Conservation (phyloP, 2,888 invertebrate species). For the Oxytorus armatus region DNA sequence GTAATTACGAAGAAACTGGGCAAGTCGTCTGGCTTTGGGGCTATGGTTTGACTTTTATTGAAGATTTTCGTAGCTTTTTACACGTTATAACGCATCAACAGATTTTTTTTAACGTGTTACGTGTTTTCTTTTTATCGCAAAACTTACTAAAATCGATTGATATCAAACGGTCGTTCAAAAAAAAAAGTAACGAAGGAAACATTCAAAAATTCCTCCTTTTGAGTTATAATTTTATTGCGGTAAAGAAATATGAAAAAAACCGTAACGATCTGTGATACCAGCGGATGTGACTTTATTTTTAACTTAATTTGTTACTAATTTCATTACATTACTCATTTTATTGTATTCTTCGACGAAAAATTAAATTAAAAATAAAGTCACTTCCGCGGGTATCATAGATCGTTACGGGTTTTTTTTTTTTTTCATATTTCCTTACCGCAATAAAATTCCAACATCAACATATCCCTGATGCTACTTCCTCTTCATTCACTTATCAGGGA, state of each 20-base stretch:
- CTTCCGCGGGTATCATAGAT: constrained; percentile 1
- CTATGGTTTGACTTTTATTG: constrained; percentile 24
- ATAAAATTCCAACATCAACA: constrained; percentile 33
- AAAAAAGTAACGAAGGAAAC: neutral
- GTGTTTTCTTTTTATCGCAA: neutral
- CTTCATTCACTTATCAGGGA: constrained; percentile 55
- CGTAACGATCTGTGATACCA: no score
- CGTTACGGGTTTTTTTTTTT: neutral
- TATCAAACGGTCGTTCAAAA: no score
- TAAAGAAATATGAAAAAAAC: no score
- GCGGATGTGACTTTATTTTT: no score
- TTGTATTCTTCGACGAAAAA: no score
- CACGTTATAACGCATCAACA: neutral
- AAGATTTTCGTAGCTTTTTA: constrained; percentile 8
- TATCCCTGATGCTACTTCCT: constrained; percentile 18
- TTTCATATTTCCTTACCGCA: constrained; percentile 2
- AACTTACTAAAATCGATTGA: no score
- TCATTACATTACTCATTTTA: no score
- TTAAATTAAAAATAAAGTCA: neutral
- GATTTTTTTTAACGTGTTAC: neutral
- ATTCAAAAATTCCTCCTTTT: neutral
- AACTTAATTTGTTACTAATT: no score
- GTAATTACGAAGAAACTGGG: constrained; percentile 61
- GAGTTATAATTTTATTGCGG: no score
- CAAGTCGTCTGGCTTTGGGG: constrained; percentile 31